Evolutionary conservation across 2,888 invertebrate genomes (phyloP).

Genomic region (Siphlonurus alternatus): DNA sequence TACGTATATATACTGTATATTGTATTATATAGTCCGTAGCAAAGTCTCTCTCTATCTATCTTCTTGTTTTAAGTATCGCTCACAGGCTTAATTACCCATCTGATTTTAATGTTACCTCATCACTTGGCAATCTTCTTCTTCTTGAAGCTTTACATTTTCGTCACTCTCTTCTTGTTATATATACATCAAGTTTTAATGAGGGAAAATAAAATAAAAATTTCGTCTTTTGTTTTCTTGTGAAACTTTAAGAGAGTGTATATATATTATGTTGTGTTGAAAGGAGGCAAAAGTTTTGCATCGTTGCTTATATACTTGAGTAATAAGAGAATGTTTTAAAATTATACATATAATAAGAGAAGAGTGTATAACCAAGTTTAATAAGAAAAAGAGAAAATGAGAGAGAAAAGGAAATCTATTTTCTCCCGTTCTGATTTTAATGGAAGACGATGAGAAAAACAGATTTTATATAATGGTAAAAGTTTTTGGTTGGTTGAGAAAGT

Average conservation of each 20-base stretch:
- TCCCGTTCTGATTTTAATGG: background rate
- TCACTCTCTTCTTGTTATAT: background rate
- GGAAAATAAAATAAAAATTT: too few species aligned
- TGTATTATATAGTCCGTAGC: too few species aligned
- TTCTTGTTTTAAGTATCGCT: background rate
- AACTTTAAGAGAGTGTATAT: too few species aligned
- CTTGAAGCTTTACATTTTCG: too few species aligned
- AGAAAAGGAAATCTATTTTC: background rate
- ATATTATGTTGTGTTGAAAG: too few species aligned
- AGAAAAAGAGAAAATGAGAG: background rate
- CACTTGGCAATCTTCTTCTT: background rate
- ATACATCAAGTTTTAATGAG: background rate
- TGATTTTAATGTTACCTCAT: background rate
- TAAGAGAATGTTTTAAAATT: too few species aligned
- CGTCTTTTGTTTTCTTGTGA: background rate
- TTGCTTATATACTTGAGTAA: too few species aligned
- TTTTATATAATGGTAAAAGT: background rate
- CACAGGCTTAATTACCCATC: background rate
- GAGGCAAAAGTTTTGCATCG: too few species aligned
- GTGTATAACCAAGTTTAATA: background rate
- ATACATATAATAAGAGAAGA: too few species aligned
- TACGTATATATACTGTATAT: too few species aligned
- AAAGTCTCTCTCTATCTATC: background rate
- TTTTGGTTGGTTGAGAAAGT: background rate
- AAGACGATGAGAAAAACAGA: background rate